phyloP scores from a whole-genome alignment of 2,888 invertebrate genomes.

The Ophioninae sp. region DNA sequence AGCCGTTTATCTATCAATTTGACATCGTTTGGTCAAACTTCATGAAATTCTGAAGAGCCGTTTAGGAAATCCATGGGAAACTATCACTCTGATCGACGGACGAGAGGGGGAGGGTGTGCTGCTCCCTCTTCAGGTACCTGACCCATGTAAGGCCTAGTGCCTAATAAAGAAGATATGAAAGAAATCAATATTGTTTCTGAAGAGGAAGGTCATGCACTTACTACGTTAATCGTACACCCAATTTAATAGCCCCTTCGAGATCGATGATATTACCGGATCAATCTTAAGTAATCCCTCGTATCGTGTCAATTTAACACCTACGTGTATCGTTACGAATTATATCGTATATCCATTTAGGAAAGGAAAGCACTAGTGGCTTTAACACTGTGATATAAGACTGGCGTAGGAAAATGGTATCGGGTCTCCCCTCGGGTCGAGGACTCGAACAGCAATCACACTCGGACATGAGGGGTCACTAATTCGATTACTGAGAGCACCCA shows the following conservation, averaged over 20 bases:
- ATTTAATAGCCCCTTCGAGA: slow-evolving; percentile 1
- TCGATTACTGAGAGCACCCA: slow-evolving; percentile 76
- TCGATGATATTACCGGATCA: slow-evolving; percentile 20
- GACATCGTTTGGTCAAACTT: no score
- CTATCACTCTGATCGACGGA: no score
- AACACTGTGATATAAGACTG: slow-evolving; percentile 22
- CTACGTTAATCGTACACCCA: not conserved
- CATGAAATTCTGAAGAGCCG: no score
- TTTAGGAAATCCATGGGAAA: no score
- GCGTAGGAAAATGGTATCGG: slow-evolving; percentile 14
- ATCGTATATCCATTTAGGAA: slow-evolving; percentile 21
- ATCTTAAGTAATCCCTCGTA: slow-evolving; percentile 24
- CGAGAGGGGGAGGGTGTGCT: no score
- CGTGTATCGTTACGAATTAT: slow-evolving; percentile 17
- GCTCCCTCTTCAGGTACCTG: no score
- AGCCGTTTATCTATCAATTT: no score
- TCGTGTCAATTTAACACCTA: slow-evolving; percentile 46
- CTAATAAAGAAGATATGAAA: no score
- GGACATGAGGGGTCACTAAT: slow-evolving; percentile 78
- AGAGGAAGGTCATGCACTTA: no score
- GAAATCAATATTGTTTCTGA: no score
- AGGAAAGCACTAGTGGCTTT: slow-evolving; percentile 29
- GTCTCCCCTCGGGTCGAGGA: slow-evolving; percentile 50
- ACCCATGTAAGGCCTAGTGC: no score
- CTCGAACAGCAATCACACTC: slow-evolving; percentile 78